phyloP scores from a whole-genome alignment of 2,797 vertebrate species.

The Pipistrellus pygmaeus region DNA sequence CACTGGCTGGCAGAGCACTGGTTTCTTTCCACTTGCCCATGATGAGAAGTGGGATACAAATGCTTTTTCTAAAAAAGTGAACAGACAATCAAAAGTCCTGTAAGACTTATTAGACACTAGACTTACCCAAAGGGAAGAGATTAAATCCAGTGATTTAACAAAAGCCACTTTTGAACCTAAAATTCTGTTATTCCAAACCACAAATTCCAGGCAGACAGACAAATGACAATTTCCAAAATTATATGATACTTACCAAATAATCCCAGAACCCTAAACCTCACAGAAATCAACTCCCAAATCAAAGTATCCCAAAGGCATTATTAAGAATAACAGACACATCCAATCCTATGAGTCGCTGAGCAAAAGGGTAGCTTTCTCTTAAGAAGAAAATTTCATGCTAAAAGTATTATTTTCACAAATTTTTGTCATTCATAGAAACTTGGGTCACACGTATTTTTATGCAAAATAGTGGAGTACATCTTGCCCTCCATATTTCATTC shows the following conservation, averaged over 20 bases:
- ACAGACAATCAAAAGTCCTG: background rate
- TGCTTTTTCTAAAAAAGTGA: background rate
- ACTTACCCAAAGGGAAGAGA: background rate
- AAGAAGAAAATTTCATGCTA: background rate
- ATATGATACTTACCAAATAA: background rate
- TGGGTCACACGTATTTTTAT: background rate
- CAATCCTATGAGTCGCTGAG: background rate
- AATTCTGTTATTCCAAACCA: background rate
- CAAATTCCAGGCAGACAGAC: conserved; percentile 18
- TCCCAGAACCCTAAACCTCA: background rate
- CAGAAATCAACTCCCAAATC: background rate
- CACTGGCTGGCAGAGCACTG: background rate
- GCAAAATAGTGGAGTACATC: conserved; percentile 2
- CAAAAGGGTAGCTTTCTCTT: background rate
- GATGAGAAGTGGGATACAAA: background rate
- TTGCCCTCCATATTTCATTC: conserved; percentile 1
- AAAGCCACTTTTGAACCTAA: conserved; percentile 19
- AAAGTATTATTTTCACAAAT: conserved; percentile 50
- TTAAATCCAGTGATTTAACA: background rate
- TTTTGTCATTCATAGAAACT: background rate
- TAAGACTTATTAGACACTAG: background rate
- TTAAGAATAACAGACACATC: background rate
- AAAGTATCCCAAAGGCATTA: background rate
- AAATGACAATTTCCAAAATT: conserved; percentile 38
- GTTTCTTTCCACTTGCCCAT: background rate